Conservation (phyloP, 2,113 vertebrate genomes). For the Stomatorhinus ivindoensis region DNA sequence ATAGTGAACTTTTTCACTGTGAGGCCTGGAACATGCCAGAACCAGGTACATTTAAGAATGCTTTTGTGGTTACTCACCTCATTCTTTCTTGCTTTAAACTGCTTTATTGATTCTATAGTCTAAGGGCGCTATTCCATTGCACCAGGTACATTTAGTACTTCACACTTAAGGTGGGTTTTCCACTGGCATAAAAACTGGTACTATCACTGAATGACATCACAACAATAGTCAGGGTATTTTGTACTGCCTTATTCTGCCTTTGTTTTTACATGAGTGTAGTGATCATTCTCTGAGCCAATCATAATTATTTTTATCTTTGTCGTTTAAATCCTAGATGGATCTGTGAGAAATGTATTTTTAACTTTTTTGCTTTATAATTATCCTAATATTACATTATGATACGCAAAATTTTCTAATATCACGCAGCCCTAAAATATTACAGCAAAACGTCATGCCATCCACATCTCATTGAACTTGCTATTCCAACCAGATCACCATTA, state of each 20-base stretch:
- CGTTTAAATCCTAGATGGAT: background rate
- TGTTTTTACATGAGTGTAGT: no score
- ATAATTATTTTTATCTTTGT: no score
- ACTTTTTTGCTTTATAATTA: background rate
- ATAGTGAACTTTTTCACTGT: constrained; percentile 78
- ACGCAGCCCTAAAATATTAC: background rate
- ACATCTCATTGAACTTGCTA: background rate
- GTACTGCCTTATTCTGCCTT: background rate
- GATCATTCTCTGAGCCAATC: no score
- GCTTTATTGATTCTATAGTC: background rate
- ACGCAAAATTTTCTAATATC: background rate
- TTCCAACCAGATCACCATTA: background rate
- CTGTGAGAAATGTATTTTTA: background rate
- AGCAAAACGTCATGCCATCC: background rate
- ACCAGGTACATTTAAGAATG: constrained; percentile 63
- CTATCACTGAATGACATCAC: background rate
- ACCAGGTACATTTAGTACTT: background rate
- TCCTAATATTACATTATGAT: background rate
- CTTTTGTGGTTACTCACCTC: background rate
- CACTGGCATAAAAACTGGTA: background rate
- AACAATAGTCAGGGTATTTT: background rate
- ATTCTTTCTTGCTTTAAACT: background rate
- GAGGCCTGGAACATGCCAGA: constrained; percentile 84
- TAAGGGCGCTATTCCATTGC: background rate
- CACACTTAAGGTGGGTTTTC: background rate